Base-by-base conservation (phyloP, 2,888 invertebrate species). In the Balanococcus diminutus region DNA sequence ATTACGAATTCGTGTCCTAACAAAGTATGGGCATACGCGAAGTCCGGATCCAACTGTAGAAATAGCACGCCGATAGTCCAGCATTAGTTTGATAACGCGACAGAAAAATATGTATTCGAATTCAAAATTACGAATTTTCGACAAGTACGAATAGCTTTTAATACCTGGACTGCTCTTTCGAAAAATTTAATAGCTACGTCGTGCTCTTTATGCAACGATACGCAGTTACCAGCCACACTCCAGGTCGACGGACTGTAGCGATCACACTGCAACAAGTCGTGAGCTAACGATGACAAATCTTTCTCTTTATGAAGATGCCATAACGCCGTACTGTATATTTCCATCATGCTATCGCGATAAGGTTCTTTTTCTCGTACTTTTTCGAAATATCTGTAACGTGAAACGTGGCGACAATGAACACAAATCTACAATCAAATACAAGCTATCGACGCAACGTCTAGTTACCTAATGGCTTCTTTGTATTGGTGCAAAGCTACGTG, bases 171-270 rank as follows among this genome's bases (percentile, higher is more conserved):
- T 67, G 99, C 99, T 89, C 99, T 92, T 90, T 98, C 97, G 90
- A 99, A 97, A 91, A 98, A 98, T 90, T 98, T 98, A 31, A 99
- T 96, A 67, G 99, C 99, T 14, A 96, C 96, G 90, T 98, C 98
- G 89, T 99, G 97, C 90, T 99, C 98, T 90, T 98, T 98, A 90
- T 99, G 98, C 86, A 98, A 91, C 85, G 97, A 98, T 90, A 98
- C 98, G 89, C 98, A 97, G 90, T 99, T 99, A 0, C 99, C 99
- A 46, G 96, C 95, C 1, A 96, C 97, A 89, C 98, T 95, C 98
- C 98, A 99, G 2, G 98, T 96, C 88, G 97, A 93, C 0, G 96
- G 94, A 87, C 94, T 94, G 88, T 93, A 93, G 89, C 95, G 93
- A 90, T 96, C 94, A 88, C 94, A 92, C 88, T 93, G 92, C 84